A percentile compares a stretch with the other conserved stretches of the same genome.
These are phyloP conservation scores for Malachius bipustulatus DNA, from an alignment of 2,888 invertebrate species.

Conservation along the genomic window DNA sequence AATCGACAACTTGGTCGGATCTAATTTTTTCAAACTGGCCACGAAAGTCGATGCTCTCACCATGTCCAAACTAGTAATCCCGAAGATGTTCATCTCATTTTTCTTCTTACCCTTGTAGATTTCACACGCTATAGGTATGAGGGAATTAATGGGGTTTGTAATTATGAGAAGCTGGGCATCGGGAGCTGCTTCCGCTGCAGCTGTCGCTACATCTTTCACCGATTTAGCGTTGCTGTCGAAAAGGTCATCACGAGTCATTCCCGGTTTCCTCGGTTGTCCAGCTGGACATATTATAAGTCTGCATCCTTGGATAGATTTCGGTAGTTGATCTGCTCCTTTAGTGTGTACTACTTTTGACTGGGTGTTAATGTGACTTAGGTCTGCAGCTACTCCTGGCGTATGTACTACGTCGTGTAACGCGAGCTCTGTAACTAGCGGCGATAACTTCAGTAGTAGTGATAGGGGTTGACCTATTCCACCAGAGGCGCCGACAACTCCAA, in stretches of 20 bases:
- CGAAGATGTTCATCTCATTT: constrained; percentile 83
- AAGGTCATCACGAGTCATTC: constrained; percentile 47
- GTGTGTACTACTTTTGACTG: constrained; percentile 31
- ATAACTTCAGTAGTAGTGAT: constrained; percentile 78
- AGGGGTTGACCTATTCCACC: constrained; percentile 95
- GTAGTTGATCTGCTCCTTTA: constrained; percentile 30
- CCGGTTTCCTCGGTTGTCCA: constrained; percentile 48
- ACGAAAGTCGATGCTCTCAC: constrained; percentile 87
- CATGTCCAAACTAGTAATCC: constrained; percentile 91
- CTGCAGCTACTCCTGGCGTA: constrained; percentile 37
- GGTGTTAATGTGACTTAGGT: constrained; percentile 40
- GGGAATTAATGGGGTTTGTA: constrained; percentile 39
- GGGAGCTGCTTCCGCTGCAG: constrained; percentile 30
- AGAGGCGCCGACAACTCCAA: constrained; percentile 84
- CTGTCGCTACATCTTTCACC: constrained; percentile 31
- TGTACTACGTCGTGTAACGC: constrained; percentile 53
- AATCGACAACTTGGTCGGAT: constrained; percentile 67
- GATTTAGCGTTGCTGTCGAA: constrained; percentile 41
- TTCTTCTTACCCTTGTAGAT: constrained; percentile 37
- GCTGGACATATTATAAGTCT: constrained; percentile 57
- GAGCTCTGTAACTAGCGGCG: constrained; percentile 66
- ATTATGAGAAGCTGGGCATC: constrained; percentile 38
- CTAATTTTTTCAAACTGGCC: constrained; percentile 71
- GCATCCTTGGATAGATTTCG: constrained; percentile 39
- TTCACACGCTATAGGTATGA: constrained; percentile 40